These are phyloP conservation scores for Phengaris alcon DNA, from an alignment of 2,888 invertebrate species.

Conservation along the genomic window DNA sequence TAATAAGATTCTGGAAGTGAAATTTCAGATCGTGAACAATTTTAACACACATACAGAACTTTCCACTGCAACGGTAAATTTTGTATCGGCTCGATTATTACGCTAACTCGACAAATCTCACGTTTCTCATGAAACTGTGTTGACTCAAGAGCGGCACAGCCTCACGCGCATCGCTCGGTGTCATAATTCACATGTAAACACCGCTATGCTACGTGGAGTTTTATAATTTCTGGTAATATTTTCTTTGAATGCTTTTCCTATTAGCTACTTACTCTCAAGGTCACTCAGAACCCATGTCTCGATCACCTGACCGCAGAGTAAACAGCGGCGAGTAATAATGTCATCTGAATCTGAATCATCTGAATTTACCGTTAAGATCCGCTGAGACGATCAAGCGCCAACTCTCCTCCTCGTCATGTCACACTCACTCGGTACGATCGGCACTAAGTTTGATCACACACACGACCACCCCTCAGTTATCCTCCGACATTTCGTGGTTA, in stretches of 20 bases:
- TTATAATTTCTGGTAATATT: constrained; percentile 10
- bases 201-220: constrained; percentile 66
- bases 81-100: constrained; percentile 48
- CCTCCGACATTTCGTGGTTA: constrained; percentile 63
- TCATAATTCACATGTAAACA: constrained; percentile 74
- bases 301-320: constrained; percentile 69
- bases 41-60: constrained; percentile 52
- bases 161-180: constrained; percentile 50
- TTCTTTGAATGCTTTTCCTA: background rate
- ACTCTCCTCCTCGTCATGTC: constrained; percentile 61
- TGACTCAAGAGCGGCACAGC: constrained; percentile 41
- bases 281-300: constrained; percentile 46
- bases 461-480: constrained; percentile 63
- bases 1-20: constrained; percentile 59
- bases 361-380: constrained; percentile 77
- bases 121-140: constrained; percentile 50
- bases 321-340: constrained; percentile 66
- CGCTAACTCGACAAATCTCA: constrained; percentile 46
- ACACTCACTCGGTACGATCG: constrained; percentile 49
- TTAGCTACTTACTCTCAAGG: constrained; percentile 19
- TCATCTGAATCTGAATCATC: no score
- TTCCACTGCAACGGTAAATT: constrained; percentile 69
- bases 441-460: constrained; percentile 66
- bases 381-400: constrained; percentile 54
- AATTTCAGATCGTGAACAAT: constrained; percentile 52